A percentile compares a stretch with the other conserved stretches of the same genome.
phyloP scores from a whole-genome alignment of 2,888 invertebrate species.

The Syritta pipiens region DNA sequence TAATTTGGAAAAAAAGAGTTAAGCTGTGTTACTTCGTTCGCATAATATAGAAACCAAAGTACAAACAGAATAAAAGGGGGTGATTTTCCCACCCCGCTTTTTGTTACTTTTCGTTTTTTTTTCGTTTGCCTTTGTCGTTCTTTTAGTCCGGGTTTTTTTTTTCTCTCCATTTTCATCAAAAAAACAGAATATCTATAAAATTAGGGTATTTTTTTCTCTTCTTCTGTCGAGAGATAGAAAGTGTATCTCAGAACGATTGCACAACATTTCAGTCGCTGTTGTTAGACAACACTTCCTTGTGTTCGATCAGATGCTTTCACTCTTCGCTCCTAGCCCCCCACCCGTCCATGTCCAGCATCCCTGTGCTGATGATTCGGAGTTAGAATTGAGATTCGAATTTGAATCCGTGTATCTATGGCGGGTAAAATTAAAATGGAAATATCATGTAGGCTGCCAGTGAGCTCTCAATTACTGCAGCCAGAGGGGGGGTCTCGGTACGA shows the following conservation, averaged over 20 bases:
- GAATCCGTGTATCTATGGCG: too few relatives aligned
- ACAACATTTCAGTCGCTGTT: conserved; percentile 38
- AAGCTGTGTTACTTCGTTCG: conserved; percentile 69
- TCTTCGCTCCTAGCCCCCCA: too few relatives aligned
- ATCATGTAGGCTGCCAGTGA: conserved; percentile 60
- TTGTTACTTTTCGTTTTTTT: not conserved
- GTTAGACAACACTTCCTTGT: conserved; percentile 40
- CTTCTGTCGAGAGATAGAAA: conserved; percentile 27
- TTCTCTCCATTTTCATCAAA: conserved; percentile 48
- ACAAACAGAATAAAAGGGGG: conserved; percentile 67
- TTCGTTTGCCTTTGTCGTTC: conserved; percentile 1
- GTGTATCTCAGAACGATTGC: conserved; percentile 59
- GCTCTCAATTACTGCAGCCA: conserved; percentile 44
- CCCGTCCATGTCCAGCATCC: too few relatives aligned
- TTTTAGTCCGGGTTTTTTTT: too few relatives aligned
- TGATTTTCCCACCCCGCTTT: conserved; percentile 42
- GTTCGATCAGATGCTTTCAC: too few relatives aligned
- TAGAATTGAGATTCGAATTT: too few relatives aligned
- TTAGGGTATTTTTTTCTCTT: conserved; percentile 51
- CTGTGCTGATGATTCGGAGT: too few relatives aligned
- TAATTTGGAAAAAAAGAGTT: conserved; percentile 69
- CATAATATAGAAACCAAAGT: conserved; percentile 69
- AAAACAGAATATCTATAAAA: conserved; percentile 64
- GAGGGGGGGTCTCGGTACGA: too few relatives aligned
- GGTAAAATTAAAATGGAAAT: conserved; percentile 66